A percentile compares a stretch with the other conserved stretches of the same genome.
These are phyloP conservation scores for Mimumesa dahlbomi DNA, from an alignment of 2,888 invertebrate species.

Conservation along the genomic window DNA sequence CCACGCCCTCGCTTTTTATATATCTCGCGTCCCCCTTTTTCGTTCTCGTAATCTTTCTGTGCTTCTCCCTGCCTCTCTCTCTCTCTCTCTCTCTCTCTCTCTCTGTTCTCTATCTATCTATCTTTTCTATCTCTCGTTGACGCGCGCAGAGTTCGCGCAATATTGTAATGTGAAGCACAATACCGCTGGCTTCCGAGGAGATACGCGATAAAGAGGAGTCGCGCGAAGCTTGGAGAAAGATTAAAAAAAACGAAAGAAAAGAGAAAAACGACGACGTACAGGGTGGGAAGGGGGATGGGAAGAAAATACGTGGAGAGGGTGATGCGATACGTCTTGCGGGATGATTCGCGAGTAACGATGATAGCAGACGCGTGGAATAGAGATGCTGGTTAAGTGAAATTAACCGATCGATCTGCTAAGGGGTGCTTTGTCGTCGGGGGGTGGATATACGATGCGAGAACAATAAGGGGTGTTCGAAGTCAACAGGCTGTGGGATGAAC, in stretches of 20 bases:
- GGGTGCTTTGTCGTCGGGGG: no score
- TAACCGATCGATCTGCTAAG: constrained; percentile 51
- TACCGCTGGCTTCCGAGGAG: constrained; percentile 55
- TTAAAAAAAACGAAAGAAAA: no score
- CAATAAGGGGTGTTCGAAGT: no score
- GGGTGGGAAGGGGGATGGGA: no score
- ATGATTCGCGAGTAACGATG: constrained; percentile 44
- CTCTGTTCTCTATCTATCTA: background rate
- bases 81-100: background rate
- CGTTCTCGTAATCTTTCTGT: constrained; percentile 9
- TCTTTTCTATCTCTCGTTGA: constrained; percentile 15
- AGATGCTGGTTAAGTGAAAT: constrained; percentile 37
- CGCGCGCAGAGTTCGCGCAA: constrained; percentile 52
- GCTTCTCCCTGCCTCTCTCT: background rate
- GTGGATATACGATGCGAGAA: no score
- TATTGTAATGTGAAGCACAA: constrained; percentile 69
- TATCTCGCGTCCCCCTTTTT: constrained; percentile 26
- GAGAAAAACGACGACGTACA: no score
- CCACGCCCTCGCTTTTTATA: constrained; percentile 15
- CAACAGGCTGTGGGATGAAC: no score
- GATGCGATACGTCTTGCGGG: constrained; percentile 55
- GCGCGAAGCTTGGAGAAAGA: constrained; percentile 48
- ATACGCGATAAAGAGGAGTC: constrained; percentile 53
- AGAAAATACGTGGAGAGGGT: no score
- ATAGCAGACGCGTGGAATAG: constrained; percentile 7